These are phyloP conservation scores for Lymantria monacha DNA, from an alignment of 2,888 invertebrate genomes.

Conservation along the genomic window DNA sequence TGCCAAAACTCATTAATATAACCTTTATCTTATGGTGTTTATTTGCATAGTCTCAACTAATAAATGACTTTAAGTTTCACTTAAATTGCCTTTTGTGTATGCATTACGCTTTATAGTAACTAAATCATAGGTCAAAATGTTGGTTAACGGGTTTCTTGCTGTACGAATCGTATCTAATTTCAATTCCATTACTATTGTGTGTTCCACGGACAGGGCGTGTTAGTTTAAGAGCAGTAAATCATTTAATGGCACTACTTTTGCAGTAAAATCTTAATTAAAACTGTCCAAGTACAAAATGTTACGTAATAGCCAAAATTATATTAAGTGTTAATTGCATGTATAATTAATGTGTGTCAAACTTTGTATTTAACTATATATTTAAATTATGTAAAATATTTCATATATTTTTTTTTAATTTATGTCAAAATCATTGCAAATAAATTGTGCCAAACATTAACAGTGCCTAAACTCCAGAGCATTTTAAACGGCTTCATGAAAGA, in stretches of 20 bases:
- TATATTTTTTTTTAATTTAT: constrained; percentile 26
- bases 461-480: constrained; percentile 24
- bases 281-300: constrained; percentile 32
- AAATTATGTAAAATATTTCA: constrained; percentile 28
- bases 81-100: constrained; percentile 62
- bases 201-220: too few species aligned
- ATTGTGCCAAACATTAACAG: constrained; percentile 31
- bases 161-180: too few species aligned
- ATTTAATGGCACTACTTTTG: constrained; percentile 37
- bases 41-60: constrained; percentile 21
- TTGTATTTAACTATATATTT: constrained; percentile 40
- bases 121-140: constrained; percentile 41
- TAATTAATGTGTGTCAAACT: constrained; percentile 54
- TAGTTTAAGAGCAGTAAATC: constrained; percentile 38
- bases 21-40: constrained; percentile 2
- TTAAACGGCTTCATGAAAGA: constrained; percentile 5
- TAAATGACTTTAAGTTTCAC: constrained; percentile 43
- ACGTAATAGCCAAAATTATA: constrained; percentile 36
- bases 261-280: constrained; percentile 24
- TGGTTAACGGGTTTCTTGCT: too few species aligned
- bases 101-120: constrained; percentile 53
- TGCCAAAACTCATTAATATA: constrained; percentile 14
- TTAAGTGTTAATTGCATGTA: constrained; percentile 61
- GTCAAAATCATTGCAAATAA: constrained; percentile 25
- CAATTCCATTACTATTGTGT: too few species aligned